Evolutionary conservation across 2,888 invertebrate species (phyloP).

Genomic region (Callosobruchus maculatus): DNA sequence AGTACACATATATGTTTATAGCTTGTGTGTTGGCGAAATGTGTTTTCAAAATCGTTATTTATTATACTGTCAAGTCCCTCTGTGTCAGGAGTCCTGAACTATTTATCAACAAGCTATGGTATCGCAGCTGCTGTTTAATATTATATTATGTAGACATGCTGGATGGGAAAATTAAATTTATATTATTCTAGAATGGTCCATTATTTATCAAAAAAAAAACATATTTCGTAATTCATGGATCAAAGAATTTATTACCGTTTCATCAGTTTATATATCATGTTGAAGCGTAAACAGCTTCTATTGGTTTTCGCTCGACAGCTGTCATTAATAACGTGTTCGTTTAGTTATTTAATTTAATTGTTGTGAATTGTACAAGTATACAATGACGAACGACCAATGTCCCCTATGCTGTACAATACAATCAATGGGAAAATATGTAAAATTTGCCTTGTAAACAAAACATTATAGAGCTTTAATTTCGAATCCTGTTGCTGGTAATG

Average conservation of each 20-base stretch:
- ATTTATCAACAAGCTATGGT: background rate
- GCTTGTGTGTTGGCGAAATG: background rate
- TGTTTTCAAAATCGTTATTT: background rate
- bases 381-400: slow-evolving; percentile 37
- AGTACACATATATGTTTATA: background rate
- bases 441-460: slow-evolving; percentile 40
- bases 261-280: background rate
- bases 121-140: background rate
- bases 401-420: slow-evolving; percentile 35
- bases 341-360: slow-evolving; percentile 8
- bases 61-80: background rate
- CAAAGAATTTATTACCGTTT: background rate
- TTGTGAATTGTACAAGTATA: slow-evolving; percentile 18
- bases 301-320: background rate
- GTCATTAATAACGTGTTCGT: background rate
- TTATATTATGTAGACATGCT: background rate
- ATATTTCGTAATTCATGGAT: background rate
- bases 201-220: background rate
- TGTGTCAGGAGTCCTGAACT: background rate
- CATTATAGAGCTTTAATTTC: slow-evolving; percentile 39
- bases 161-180: background rate
- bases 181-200: background rate
- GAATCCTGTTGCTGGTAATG: slow-evolving; percentile 36
- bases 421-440: slow-evolving; percentile 21
- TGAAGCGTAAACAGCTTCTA: background rate